Percentiles rank a stretch among this genome's conserved stretches.
Evolutionary conservation across 1,140 invertebrate genomes (phyloP).

Genomic region (Drosophila punjabiensis): DNA sequence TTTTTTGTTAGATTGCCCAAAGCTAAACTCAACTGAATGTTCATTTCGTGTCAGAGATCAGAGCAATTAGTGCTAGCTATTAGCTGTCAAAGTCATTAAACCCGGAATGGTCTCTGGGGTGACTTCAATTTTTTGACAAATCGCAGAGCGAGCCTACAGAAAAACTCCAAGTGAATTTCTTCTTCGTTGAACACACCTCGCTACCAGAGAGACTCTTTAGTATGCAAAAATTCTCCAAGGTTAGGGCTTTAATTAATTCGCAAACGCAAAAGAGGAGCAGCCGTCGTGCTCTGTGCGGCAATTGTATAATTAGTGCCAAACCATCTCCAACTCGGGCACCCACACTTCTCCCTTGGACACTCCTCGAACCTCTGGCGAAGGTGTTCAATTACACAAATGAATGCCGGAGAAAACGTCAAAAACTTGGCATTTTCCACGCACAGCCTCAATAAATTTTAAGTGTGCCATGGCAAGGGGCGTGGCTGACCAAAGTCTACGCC

Average conservation of each 20-base stretch:
- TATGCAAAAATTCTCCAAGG: slow-evolving; percentile 56
- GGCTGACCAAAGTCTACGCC: slow-evolving; percentile 10
- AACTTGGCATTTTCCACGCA: slow-evolving; percentile 49
- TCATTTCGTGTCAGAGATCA: slow-evolving; percentile 51
- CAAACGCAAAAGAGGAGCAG: slow-evolving; percentile 52
- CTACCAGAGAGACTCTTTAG: slow-evolving; percentile 28
- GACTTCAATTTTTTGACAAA: slow-evolving; percentile 50
- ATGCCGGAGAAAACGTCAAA: slow-evolving; percentile 38
- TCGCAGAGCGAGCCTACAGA: slow-evolving; percentile 38
- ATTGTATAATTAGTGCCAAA: slow-evolving; percentile 56
- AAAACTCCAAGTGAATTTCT: slow-evolving; percentile 29
- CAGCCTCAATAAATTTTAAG: slow-evolving; percentile 43
- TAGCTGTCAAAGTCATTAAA: slow-evolving; percentile 56
- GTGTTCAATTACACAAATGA: slow-evolving; percentile 61
- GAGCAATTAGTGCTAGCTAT: slow-evolving; percentile 59
- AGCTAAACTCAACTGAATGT: slow-evolving; percentile 19
- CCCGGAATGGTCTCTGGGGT: slow-evolving; percentile 34
- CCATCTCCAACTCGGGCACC: slow-evolving; percentile 22
- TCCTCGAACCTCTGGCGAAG: slow-evolving; percentile 21
- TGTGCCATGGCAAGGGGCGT: slow-evolving; percentile 45
- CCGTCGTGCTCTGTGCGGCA: slow-evolving; percentile 29
- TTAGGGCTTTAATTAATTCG: slow-evolving; percentile 57
- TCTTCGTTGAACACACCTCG: slow-evolving; percentile 32
- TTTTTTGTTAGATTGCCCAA: slow-evolving; percentile 5
- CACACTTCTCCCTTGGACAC: slow-evolving; percentile 23